phyloP scores from a whole-genome alignment of 2,888 invertebrate species.

The Cremastobaeus sp. region DNA sequence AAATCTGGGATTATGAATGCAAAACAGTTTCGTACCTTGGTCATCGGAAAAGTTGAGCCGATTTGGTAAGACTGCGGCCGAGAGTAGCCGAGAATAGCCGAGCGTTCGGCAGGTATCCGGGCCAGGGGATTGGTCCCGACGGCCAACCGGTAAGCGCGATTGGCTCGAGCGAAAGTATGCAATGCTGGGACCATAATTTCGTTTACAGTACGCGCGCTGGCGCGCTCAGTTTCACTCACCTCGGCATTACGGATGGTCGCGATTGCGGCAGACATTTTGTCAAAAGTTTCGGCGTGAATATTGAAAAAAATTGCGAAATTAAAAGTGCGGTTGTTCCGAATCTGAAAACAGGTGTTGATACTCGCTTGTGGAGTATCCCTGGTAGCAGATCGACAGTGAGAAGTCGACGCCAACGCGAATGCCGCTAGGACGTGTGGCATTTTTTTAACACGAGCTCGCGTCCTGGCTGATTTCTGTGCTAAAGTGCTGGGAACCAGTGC shows the following conservation, averaged over 20 bases:
- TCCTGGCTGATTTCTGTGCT: slow-evolving; percentile 30
- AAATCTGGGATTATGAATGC: slow-evolving; percentile 17
- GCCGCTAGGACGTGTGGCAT: slow-evolving; percentile 22
- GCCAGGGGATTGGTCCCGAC: slow-evolving; percentile 51
- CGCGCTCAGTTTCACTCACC: slow-evolving; percentile 75
- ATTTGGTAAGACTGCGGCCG: slow-evolving; percentile 69
- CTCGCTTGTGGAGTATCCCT: neutral
- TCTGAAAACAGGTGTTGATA: neutral
- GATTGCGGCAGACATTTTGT: slow-evolving; percentile 66
- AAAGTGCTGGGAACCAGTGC: slow-evolving; percentile 15
- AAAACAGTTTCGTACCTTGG: slow-evolving; percentile 29
- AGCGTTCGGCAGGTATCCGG: slow-evolving; percentile 52
- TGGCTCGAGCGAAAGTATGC: slow-evolving; percentile 41
- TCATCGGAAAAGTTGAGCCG: slow-evolving; percentile 36
- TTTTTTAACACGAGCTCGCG: slow-evolving; percentile 36
- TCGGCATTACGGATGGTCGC: slow-evolving; percentile 72
- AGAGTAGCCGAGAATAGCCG: slow-evolving; percentile 70
- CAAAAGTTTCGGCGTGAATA: slow-evolving; percentile 14
- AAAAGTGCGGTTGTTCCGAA: neutral
- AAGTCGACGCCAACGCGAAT: slow-evolving; percentile 25
- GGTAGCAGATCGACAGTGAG: neutral
- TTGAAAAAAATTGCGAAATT: neutral
- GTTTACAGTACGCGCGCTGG: slow-evolving; percentile 75
- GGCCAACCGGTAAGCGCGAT: slow-evolving; percentile 28
- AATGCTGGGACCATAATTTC: slow-evolving; percentile 72